Base-by-base conservation (phyloP, 2,113 vertebrate genomes). In the Mohoua ochrocephala region DNA sequence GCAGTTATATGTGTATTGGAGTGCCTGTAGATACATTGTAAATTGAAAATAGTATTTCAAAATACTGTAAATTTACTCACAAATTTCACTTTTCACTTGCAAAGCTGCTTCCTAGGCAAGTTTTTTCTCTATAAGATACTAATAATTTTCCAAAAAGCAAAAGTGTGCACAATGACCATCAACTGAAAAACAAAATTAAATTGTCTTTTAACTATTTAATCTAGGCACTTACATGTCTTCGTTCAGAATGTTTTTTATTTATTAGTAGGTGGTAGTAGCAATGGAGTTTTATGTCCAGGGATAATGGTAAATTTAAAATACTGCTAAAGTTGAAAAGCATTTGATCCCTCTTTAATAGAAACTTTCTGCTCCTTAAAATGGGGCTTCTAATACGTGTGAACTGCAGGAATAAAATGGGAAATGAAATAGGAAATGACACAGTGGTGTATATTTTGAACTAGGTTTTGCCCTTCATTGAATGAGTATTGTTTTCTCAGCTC, bases 391-490 rank as follows among this genome's bases (percentile, higher is more conserved):
- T 53, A 91, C 11, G 2, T 37, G 61, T 88, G 28, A 89, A 35
- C 76, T 88, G 49, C 14, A 18, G 53, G 92, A 95, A 87, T 70
- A 59, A 82, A 96, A 73, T 49, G 10, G 61, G 44, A 82, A 95
- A 70, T 49, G 10, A 81, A 95, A 75, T 39, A 20, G 47, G 39
- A 93, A 97, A 59, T 7, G 15, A 31, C 44, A 33, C 11, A 14
- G 13, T 64, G 41, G 26, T 77, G 60, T 47, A 80, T 50, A 76
- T 94, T 91, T 96, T 94, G 45, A 95, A 79, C 53, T 85, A 67
- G 50, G 9, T 57, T 95, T 81, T 95, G 71, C 91, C 76, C 89
- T 97, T 95, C 61, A 87, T 91, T 47, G n/a, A 92, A 27, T 84
- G 27, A 52, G 30, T 68, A 67, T 28, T 39, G 11, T 94, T 93